A percentile compares a stretch with the other conserved stretches of the same genome.
Evolutionary conservation across 2,113 vertebrate genomes (phyloP).

Genomic region (Leiothrix lutea): DNA sequence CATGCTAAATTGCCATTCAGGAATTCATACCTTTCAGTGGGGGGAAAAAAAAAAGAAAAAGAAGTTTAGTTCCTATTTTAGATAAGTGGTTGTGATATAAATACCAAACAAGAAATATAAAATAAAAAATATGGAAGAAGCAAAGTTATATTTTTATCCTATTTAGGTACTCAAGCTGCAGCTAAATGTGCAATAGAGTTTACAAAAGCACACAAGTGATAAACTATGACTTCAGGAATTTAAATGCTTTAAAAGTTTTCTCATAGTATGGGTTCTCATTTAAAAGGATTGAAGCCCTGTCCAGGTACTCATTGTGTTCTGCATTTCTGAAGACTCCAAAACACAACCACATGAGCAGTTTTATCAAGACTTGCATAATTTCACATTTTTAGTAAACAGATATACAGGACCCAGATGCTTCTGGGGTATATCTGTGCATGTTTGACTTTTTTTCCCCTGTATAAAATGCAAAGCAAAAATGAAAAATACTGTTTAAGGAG

Average conservation of each 20-base stretch:
- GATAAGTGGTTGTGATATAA: neutral
- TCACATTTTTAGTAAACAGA: neutral
- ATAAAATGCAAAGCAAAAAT: neutral
- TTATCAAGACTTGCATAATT: neutral
- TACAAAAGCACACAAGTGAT: neutral
- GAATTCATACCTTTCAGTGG: slow-evolving; percentile 4
- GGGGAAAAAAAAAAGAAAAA: neutral
- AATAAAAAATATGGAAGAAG: neutral
- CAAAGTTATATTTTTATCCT: neutral
- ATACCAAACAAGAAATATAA: neutral
- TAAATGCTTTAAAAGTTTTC: neutral
- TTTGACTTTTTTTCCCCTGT: neutral
- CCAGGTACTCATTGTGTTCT: neutral
- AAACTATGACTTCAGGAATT: neutral
- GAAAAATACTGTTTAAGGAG: neutral
- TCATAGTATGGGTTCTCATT: neutral
- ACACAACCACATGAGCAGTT: neutral
- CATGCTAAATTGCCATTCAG: slow-evolving; percentile 37
- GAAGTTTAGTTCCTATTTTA: neutral
- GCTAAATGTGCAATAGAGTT: neutral
- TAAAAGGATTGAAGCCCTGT: neutral
- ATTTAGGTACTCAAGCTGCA: neutral
- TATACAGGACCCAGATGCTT: neutral
- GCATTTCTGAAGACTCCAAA: neutral
- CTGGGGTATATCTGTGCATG: neutral